phyloP scores from a whole-genome alignment of 2,797 vertebrate genomes.

The Manis pentadactyla region DNA sequence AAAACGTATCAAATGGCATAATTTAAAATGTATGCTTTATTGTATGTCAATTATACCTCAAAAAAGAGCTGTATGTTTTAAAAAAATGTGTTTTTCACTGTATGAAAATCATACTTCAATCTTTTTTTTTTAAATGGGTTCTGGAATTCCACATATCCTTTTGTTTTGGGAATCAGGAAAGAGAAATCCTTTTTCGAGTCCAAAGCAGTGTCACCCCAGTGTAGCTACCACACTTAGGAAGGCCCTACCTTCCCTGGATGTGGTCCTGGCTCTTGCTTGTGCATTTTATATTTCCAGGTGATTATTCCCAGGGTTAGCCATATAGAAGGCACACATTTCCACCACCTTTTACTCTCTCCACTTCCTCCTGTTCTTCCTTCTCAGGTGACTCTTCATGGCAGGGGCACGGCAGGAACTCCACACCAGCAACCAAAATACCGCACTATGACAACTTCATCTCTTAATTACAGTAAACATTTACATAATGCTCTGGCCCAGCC shows the following conservation, averaged over 20 bases:
- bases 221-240: not conserved
- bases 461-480: constrained; percentile 91
- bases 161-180: not conserved
- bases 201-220: not conserved
- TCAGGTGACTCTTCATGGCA: constrained; percentile 53
- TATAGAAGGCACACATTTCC: not conserved
- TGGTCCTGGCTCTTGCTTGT: not conserved
- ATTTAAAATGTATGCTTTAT: constrained; percentile 39
- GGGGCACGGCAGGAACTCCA: constrained; percentile 75
- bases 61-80: not conserved
- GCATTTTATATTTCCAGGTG: not conserved
- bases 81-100: not conserved
- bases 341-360: not conserved
- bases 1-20: constrained; percentile 32
- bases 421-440: constrained; percentile 82
- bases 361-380: constrained; percentile 13
- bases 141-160: not conserved
- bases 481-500: constrained; percentile 84
- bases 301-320: not conserved
- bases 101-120: not conserved
- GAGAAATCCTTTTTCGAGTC: constrained; percentile 20
- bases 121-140: not conserved
- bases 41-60: constrained; percentile 20
- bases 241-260: not conserved
- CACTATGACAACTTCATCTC: constrained; percentile 85